Conservation (phyloP, 35 echinoderm and acorn worm species). For the Ptychodera flava region DNA sequence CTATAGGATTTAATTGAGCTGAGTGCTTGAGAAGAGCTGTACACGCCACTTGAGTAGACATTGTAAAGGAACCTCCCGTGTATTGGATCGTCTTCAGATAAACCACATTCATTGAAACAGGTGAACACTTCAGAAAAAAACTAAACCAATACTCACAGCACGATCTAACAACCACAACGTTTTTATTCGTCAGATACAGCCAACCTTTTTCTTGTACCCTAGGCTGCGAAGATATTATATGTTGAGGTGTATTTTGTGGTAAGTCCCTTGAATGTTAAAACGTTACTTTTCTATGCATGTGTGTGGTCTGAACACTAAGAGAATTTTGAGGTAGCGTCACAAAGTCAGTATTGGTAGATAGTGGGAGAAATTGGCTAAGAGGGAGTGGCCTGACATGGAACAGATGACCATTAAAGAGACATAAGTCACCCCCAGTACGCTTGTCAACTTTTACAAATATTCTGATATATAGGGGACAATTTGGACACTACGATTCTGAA, state of each 20-base stretch:
- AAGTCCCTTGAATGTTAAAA: not conserved
- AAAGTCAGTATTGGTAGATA: conserved; percentile 1
- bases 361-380: not conserved
- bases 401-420: not conserved
- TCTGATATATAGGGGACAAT: too few species aligned
- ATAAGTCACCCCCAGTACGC: not conserved
- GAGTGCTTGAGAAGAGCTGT: not conserved
- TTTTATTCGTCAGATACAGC: not conserved
- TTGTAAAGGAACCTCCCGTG: not conserved
- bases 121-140: not conserved
- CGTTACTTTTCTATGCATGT: not conserved
- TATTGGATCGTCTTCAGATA: not conserved
- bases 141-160: not conserved
- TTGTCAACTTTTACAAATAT: not conserved
- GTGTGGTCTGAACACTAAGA: not conserved
- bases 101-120: not conserved
- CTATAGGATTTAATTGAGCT: not conserved
- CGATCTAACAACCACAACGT: too few species aligned
- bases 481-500: too few species aligned
- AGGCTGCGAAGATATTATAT: too few species aligned
- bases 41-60: not conserved
- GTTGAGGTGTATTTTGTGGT: not conserved
- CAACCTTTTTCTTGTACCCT: not conserved
- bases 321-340: not conserved
- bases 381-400: not conserved